A percentile compares a stretch with the other conserved stretches of the same genome.
Evolutionary conservation across 2,888 invertebrate genomes (phyloP).

Genomic region (Ligdia adustata): DNA sequence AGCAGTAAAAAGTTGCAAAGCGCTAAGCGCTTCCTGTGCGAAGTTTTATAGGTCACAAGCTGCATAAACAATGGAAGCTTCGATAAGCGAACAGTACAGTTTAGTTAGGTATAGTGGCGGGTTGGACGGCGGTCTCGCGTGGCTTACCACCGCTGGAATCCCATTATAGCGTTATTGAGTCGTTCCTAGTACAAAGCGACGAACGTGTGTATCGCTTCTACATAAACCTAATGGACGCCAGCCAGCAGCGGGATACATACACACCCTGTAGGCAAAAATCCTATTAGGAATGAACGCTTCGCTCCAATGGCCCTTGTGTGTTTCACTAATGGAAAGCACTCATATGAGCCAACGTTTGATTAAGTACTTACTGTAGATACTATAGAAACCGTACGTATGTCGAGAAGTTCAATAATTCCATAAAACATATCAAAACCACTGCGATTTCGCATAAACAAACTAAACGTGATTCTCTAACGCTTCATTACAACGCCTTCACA

Average conservation of each 20-base stretch:
- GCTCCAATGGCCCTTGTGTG: slow-evolving; percentile 24
- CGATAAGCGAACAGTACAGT: slow-evolving; percentile 58
- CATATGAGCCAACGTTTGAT: slow-evolving; percentile 1
- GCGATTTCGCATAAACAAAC: slow-evolving; percentile 46
- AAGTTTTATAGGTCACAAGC: slow-evolving; percentile 54
- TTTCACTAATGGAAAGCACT: slow-evolving; percentile 20
- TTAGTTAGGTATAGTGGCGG: slow-evolving; percentile 44
- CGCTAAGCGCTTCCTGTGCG: slow-evolving; percentile 23
- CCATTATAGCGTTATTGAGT: slow-evolving; percentile 79
- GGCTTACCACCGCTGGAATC: slow-evolving; percentile 71
- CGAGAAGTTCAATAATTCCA: slow-evolving; percentile 15
- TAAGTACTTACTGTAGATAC: neutral
- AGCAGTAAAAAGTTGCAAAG: slow-evolving; percentile 7
- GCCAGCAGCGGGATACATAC: slow-evolving; percentile 42
- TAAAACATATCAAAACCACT: slow-evolving; percentile 20
- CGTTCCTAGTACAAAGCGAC: slow-evolving; percentile 61
- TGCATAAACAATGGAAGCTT: slow-evolving; percentile 57
- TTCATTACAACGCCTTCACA: slow-evolving; percentile 46
- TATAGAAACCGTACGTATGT: neutral
- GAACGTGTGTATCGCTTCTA: slow-evolving; percentile 54
- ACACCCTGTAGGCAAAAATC: slow-evolving; percentile 48
- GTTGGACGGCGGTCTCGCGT: slow-evolving; percentile 63
- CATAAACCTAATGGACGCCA: slow-evolving; percentile 52
- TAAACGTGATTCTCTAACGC: slow-evolving; percentile 50
- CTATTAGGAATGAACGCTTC: slow-evolving; percentile 38